phyloP scores from a whole-genome alignment of 2,113 vertebrate species.

The Microcebus tavaratra region DNA sequence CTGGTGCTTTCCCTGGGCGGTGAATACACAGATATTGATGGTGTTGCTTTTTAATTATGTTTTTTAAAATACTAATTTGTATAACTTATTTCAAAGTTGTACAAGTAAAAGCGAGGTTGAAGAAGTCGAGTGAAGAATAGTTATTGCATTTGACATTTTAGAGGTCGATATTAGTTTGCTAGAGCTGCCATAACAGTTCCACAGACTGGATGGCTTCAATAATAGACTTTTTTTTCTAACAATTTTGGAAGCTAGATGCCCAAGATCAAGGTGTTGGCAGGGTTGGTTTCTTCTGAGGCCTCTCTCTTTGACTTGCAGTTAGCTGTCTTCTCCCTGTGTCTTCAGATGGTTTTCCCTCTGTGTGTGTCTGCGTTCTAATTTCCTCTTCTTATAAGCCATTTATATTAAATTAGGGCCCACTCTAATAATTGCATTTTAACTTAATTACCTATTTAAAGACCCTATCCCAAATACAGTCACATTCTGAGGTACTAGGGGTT shows the following conservation, averaged over 20 bases:
- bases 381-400: neutral
- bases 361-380: neutral
- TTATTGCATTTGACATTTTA: neutral
- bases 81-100: neutral
- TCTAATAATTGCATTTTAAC: neutral
- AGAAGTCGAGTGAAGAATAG: neutral
- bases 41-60: neutral
- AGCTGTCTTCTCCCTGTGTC: neutral
- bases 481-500: neutral
- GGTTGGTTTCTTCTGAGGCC: neutral
- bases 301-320: neutral
- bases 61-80: neutral
- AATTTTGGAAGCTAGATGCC: neutral
- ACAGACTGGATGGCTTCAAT: neutral
- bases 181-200: neutral
- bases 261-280: neutral
- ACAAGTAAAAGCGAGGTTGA: neutral
- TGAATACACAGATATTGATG: neutral
- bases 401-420: neutral
- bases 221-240: neutral
- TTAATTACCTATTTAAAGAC: neutral
- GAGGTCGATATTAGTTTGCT: neutral
- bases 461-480: neutral
- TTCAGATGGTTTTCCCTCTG: rapidly evolving
- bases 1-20: neutral